A percentile compares a stretch with the other conserved stretches of the same genome.
phyloP scores from a whole-genome alignment of 2,797 vertebrate genomes.

The Cirrhinus mrigala region DNA sequence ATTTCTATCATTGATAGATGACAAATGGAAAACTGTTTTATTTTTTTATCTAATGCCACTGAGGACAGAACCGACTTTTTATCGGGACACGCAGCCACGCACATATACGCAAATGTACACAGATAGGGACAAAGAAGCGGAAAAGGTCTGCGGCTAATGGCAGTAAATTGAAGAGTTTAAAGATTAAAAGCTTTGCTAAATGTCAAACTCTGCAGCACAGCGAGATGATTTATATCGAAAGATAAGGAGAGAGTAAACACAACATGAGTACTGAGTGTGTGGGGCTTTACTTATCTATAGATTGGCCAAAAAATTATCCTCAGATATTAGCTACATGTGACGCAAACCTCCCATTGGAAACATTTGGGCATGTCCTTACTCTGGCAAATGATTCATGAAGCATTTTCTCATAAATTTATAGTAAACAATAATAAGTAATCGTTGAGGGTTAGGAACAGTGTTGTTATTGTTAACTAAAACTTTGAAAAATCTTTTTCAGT shows the following conservation, averaged over 20 bases:
- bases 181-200: constrained; percentile 58
- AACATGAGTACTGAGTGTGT: constrained; percentile 25
- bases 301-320: not conserved
- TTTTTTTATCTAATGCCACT: constrained; percentile 20
- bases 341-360: constrained; percentile 27
- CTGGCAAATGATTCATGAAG: not conserved
- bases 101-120: constrained; percentile 34
- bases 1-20: not conserved
- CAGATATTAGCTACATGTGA: constrained; percentile 16
- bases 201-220: constrained; percentile 50
- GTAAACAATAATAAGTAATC: not conserved
- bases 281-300: constrained; percentile 21
- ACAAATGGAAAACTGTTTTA: not conserved
- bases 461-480: not conserved
- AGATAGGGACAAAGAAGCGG: constrained; percentile 13
- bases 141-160: constrained; percentile 46
- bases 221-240: constrained; percentile 30
- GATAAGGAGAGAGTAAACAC: constrained; percentile 26
- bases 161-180: constrained; percentile 42
- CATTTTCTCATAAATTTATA: not conserved
- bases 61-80: constrained; percentile 13
- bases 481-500: not conserved
- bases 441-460: not conserved
- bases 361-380: not conserved
- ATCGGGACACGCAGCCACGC: not conserved